Percentiles rank a stretch among this genome's conserved stretches.
Evolutionary conservation across 1,140 invertebrate genomes (phyloP).

Genomic region (Bradysia coprophila): DNA sequence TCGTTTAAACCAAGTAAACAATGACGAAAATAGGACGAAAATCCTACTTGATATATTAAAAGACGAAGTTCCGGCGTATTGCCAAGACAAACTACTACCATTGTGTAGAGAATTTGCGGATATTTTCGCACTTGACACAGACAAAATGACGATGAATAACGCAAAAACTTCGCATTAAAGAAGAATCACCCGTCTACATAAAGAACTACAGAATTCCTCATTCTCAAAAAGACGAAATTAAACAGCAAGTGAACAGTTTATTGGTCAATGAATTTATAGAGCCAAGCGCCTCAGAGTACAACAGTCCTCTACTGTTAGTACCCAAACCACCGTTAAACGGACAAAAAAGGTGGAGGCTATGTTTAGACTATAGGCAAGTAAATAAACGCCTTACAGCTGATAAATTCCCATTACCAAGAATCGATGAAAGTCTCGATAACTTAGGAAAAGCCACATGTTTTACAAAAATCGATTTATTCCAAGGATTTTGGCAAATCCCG

Average conservation of each 20-base stretch:
- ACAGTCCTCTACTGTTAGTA: conserved; percentile 2
- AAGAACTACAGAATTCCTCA: conserved; percentile 3
- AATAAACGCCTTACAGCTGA: conserved; percentile 9
- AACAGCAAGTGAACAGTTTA: background rate
- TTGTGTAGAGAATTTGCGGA: conserved; percentile 7
- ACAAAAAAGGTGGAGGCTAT: conserved; percentile 2
- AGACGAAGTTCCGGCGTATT: too few relatives aligned
- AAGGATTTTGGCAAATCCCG: conserved; percentile 24
- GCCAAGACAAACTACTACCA: too few relatives aligned
- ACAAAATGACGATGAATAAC: conserved; percentile 6
- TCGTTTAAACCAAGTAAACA: background rate
- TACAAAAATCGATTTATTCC: conserved; percentile 15
- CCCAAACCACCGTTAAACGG: conserved; percentile 1
- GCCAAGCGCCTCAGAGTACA: background rate
- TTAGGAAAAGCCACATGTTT: conserved; percentile 15
- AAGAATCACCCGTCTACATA: background rate
- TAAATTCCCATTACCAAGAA: conserved; percentile 23
- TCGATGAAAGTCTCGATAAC: conserved; percentile 17
- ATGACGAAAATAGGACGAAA: too few relatives aligned
- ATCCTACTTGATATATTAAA: too few relatives aligned
- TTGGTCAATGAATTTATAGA: conserved; percentile 1
- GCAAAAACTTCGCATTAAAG: conserved; percentile 5
- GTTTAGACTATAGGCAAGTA: conserved; percentile 2
- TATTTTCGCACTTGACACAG: conserved; percentile 7
- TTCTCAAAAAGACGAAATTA: conserved; percentile 1